phyloP scores from a whole-genome alignment of 2,888 invertebrate genomes.

The Heliconius aoede region DNA sequence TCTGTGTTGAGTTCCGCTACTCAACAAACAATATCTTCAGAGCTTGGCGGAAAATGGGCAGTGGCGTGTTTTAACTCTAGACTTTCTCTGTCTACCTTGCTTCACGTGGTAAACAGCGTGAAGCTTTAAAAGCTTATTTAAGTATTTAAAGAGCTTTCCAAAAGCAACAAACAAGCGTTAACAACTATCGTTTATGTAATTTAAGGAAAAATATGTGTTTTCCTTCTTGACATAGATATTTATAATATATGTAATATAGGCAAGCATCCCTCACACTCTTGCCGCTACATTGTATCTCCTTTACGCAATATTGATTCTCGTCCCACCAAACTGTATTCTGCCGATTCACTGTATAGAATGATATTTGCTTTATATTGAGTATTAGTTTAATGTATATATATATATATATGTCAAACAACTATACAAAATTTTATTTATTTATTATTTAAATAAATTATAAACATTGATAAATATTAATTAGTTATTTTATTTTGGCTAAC shows the following conservation, averaged over 20 bases:
- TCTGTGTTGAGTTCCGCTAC: too few relatives aligned
- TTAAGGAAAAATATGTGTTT: background rate
- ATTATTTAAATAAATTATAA: background rate
- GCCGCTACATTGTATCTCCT: slow-evolving; percentile 9
- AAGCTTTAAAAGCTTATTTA: too few relatives aligned
- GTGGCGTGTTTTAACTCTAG: too few relatives aligned
- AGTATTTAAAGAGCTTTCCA: background rate
- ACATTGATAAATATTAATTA: too few relatives aligned
- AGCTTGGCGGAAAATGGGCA: too few relatives aligned
- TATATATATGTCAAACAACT: too few relatives aligned
- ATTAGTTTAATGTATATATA: background rate
- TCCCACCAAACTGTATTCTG: slow-evolving; percentile 18
- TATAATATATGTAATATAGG: background rate
- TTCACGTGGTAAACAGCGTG: too few relatives aligned
- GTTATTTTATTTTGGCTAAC: too few relatives aligned
- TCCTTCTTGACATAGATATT: slow-evolving; percentile 3
- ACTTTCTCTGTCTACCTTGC: too few relatives aligned
- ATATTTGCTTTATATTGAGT: slow-evolving; percentile 7
- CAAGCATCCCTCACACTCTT: background rate
- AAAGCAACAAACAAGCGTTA: background rate
- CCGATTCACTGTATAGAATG: slow-evolving; percentile 22
- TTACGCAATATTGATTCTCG: slow-evolving; percentile 29
- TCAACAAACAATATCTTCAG: too few relatives aligned
- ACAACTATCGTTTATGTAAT: background rate
- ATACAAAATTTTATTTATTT: too few relatives aligned